Conservation (phyloP, 1,140 invertebrate species). For the Piezodorus guildinii region DNA sequence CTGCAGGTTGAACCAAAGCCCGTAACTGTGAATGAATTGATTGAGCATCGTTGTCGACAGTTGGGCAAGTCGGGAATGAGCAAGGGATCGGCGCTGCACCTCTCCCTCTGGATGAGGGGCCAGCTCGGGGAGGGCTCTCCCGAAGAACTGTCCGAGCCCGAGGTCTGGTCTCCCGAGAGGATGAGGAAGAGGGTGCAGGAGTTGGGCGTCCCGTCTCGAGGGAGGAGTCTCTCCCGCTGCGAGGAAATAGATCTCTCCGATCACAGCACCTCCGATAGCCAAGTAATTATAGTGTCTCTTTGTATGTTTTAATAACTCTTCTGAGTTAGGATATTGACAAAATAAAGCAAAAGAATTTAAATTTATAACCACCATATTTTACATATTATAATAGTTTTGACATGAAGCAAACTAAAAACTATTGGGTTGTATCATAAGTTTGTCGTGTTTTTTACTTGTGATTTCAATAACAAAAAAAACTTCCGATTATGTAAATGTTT, state of each 20-base stretch:
- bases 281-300: slow-evolving; percentile 37
- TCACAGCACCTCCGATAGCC: slow-evolving; percentile 58
- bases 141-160: slow-evolving; percentile 40
- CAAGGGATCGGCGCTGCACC: slow-evolving; percentile 48
- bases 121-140: slow-evolving; percentile 37
- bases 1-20: slow-evolving; percentile 3
- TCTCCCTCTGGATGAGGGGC: slow-evolving; percentile 61
- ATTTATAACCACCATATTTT: too few relatives aligned
- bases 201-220: slow-evolving; percentile 33
- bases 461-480: too few relatives aligned
- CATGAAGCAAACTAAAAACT: too few relatives aligned
- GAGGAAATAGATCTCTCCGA: slow-evolving; percentile 40
- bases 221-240: slow-evolving; percentile 33
- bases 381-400: too few relatives aligned
- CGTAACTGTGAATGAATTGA: slow-evolving; percentile 37
- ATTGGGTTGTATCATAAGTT: too few relatives aligned
- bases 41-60: slow-evolving; percentile 46
- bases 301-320: too few relatives aligned
- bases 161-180: slow-evolving; percentile 56
- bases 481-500: too few relatives aligned
- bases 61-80: slow-evolving; percentile 43
- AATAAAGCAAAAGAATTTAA: too few relatives aligned
- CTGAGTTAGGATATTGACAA: too few relatives aligned
- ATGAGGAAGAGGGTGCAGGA: slow-evolving; percentile 51
- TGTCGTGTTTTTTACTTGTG: too few relatives aligned